Evolutionary conservation across 2,113 vertebrate genomes (phyloP), one percentile per base, ranked within the genome.

Genomic region (Cygnus buccinator): DNA sequence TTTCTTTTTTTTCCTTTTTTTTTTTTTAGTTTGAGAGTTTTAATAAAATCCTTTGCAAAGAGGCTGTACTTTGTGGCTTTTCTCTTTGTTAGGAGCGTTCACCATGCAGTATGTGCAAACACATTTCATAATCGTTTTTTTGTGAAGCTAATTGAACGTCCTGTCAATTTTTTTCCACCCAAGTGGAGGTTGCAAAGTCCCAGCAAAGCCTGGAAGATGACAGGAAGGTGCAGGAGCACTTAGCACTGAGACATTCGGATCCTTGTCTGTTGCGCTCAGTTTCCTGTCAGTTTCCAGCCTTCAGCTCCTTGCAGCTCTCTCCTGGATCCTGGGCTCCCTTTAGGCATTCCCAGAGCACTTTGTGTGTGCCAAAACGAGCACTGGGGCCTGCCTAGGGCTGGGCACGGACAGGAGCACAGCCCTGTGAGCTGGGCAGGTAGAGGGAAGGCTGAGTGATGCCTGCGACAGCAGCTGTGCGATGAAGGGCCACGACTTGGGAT

Each of bases 161-260:
- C 7, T 61, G 1, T 43, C 7, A 6, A 14, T 0, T 1, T 54
- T 63, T 54, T n/a, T 3, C 31, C 3, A 21, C n/a, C 9, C 3
- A 22, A 4, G 23, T 19, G 6, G 6, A 3, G 20, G 3, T 59
- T 43, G 35, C 29, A 44, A 11, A 72, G 33, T 29, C 52, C 37
- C 59, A 37, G 35, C 35, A 54, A 13, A 72, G 33, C 29, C 46
- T 57, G 43, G 7, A 6, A 66, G 28, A 3, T 20, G 8, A 3
- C 35, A 4, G 23, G 11, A 6, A 13, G n/a, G 29, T 55, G 7
- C 28, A 77, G 33, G 23, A 82, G 26, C 3, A 1, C 14, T 44
- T 57, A 61, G 43, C 48, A 31, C 17, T 28, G 62, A 68, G 82
- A 35, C 39, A 1, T 20, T 17, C 22, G 21, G 48, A 31, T 9